Conservation (phyloP, 2,113 vertebrate genomes). For the Siniperca chuatsi region DNA sequence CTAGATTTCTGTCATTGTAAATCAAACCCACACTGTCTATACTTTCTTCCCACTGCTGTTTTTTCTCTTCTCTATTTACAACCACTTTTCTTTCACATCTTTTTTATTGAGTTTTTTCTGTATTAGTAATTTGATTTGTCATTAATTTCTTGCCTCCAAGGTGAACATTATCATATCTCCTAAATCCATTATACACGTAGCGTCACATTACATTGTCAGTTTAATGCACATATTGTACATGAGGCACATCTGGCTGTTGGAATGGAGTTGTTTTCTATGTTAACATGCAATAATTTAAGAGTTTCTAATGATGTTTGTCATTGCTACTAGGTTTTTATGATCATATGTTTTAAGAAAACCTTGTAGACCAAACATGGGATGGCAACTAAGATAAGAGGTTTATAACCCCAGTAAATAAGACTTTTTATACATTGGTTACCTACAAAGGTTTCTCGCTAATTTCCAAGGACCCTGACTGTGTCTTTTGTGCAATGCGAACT, state of each 20-base stretch:
- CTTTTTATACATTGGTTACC: conserved; percentile 9
- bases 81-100: background rate
- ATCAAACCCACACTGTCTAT: background rate
- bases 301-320: background rate
- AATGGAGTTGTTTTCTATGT: background rate
- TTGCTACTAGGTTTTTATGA: background rate
- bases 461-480: conserved; percentile 26
- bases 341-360: background rate
- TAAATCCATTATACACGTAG: background rate
- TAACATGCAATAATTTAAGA: background rate
- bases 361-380: background rate
- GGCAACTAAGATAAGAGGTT: background rate
- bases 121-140: conserved; percentile 1
- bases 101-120: background rate
- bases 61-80: background rate
- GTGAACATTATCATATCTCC: background rate
- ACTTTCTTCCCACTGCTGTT: background rate
- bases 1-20: background rate
- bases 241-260: background rate
- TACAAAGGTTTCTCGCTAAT: conserved; percentile 17
- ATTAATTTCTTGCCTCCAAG: background rate
- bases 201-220: background rate
- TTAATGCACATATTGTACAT: background rate
- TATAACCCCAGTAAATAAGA: conserved; percentile 12
- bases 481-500: conserved; percentile 23